Evolutionary conservation across 2,113 vertebrate genomes (phyloP).

Genomic region (Natator depressus): DNA sequence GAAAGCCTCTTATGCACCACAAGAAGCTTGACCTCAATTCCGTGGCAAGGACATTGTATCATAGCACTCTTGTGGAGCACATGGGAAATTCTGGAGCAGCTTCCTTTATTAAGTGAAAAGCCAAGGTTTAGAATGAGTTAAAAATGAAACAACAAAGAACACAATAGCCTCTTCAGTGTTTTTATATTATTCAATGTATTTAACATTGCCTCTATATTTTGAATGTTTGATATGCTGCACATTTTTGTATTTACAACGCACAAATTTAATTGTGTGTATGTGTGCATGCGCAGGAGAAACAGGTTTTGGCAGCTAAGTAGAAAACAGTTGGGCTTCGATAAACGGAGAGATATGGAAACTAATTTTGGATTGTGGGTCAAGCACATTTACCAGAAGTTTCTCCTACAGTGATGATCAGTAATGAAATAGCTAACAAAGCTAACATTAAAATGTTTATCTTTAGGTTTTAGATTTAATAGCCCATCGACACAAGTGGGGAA

Average conservation of each 20-base stretch:
- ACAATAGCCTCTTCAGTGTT: neutral
- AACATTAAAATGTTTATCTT: neutral
- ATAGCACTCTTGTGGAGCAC: neutral
- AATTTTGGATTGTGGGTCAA: neutral
- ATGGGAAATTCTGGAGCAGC: neutral
- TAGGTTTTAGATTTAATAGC: neutral
- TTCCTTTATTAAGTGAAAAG: neutral
- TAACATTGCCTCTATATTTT: accelerated
- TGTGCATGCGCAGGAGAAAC: neutral
- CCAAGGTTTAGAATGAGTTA: accelerated
- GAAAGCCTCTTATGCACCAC: neutral
- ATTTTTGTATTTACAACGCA: accelerated
- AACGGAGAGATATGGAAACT: accelerated
- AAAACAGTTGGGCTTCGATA: neutral
- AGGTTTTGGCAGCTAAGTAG: neutral
- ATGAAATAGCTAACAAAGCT: accelerated
- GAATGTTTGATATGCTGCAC: accelerated
- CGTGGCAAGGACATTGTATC: neutral
- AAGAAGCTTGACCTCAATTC: neutral
- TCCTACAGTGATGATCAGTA: accelerated
- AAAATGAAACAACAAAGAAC: neutral
- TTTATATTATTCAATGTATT: accelerated
- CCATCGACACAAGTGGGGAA: accelerated
- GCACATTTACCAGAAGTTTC: accelerated
- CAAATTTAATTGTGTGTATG: accelerated